phyloP scores from a whole-genome alignment of 30 jellyfish, hydroid and myxozoan species.

The Chrysaora quinquecirrha region DNA sequence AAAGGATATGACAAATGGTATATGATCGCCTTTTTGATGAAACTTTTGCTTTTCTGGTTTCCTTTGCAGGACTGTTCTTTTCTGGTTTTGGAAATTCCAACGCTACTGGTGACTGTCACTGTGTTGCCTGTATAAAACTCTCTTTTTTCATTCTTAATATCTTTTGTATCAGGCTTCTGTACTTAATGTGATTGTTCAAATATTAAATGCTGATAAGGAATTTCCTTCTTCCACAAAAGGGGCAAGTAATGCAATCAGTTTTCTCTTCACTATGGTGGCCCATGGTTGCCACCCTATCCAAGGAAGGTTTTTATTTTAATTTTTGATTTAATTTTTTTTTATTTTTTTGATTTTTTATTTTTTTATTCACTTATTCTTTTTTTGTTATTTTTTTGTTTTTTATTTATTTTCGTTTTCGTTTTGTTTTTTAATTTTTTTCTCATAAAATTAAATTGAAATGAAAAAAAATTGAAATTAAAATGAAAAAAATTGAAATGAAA shows the following conservation, averaged over 20 bases:
- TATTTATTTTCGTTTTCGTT: no score
- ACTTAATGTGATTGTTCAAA: slow-evolving; percentile 42
- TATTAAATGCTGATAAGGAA: slow-evolving; percentile 35
- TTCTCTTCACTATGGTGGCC: slow-evolving; percentile 14
- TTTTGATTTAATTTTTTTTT: no score
- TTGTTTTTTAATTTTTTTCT: no score
- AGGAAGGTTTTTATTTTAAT: neutral
- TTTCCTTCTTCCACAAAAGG: slow-evolving; percentile 48
- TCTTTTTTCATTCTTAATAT: slow-evolving; percentile 35
- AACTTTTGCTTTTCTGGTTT: slow-evolving; percentile 41
- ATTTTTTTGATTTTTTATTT: no score
- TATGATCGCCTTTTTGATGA: slow-evolving; percentile 45
- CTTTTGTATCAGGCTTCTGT: slow-evolving; percentile 48
- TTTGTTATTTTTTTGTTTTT: no score
- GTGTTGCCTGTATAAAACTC: slow-evolving; percentile 37
- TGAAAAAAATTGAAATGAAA: slow-evolving; percentile 26
- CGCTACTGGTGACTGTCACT: slow-evolving; percentile 42
- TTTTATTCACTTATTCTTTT: no score
- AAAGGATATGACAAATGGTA: slow-evolving; percentile 24
- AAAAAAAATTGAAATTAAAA: neutral
- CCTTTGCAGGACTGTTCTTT: slow-evolving; percentile 44
- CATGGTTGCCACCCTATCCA: neutral
- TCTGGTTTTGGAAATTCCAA: slow-evolving; percentile 44
- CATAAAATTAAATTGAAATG: no score
- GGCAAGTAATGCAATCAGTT: slow-evolving; percentile 44